phyloP scores from a whole-genome alignment of 2,888 invertebrate genomes.

The Nomada fucata region DNA sequence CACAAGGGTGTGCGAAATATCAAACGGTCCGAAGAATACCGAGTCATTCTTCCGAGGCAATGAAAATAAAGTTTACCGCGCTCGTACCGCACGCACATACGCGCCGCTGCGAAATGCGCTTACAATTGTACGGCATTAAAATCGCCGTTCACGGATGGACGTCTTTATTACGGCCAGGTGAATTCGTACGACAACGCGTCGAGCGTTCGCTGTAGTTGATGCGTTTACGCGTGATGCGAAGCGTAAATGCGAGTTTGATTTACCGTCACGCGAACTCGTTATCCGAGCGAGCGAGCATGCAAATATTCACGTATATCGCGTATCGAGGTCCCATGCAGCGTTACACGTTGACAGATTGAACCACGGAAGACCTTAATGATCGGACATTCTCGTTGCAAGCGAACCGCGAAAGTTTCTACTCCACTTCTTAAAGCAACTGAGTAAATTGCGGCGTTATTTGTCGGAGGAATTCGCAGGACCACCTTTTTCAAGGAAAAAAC shows the following conservation, averaged over 20 bases:
- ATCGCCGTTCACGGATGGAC: neutral
- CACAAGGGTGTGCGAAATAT: no score
- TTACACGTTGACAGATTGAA: constrained; percentile 28
- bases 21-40: no score
- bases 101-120: neutral
- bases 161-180: constrained; percentile 6
- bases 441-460: constrained; percentile 38
- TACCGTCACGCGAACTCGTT: constrained; percentile 62
- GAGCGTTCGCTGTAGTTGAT: constrained; percentile 4
- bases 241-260: constrained; percentile 45
- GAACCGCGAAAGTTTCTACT: constrained; percentile 45
- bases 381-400: constrained; percentile 39
- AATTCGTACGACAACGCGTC: constrained; percentile 35
- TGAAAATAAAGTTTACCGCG: no score
- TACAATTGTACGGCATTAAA: neutral
- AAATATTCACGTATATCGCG: constrained; percentile 46
- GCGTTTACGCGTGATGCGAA: constrained; percentile 22
- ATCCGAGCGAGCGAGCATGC: constrained; percentile 49
- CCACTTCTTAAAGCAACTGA: constrained; percentile 45
- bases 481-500: no score
- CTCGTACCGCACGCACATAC: neutral
- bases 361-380: constrained; percentile 39
- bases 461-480: constrained; percentile 5
- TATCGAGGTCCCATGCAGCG: constrained; percentile 63
- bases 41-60: no score